Base-by-base conservation (phyloP, 2,888 invertebrate species). In the Polyommatus iphigenia region DNA sequence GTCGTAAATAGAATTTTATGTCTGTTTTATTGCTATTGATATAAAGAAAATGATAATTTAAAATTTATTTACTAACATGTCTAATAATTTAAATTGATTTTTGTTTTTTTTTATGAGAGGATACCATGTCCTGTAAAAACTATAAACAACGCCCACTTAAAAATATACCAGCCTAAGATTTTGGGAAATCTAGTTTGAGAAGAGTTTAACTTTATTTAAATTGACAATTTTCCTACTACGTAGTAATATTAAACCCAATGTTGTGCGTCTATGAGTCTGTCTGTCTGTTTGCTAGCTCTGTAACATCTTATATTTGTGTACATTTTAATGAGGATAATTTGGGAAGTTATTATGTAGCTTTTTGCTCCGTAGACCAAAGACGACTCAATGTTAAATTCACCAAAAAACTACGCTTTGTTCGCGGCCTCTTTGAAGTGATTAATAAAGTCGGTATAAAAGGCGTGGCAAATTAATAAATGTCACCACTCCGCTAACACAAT, bases 391-490 rank as follows among this genome's bases (percentile, higher is more conserved):
- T 75, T 29, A 4, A 75, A 75, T 54, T 75, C 54, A 75, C 24
- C 13, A 75, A 75, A 75, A 75, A 54, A 54, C 24, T 50, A 15
- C 13, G 24, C 50, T 75, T 54, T 54, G 50, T 73, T 46, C 50
- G 75, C 75, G 75, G 75, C 29, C 29, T 75, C 50, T 54, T 75
- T 29, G 54, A 50, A 32, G 46, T 29, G 46, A 46, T 20, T 13
- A 13, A 54, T 75, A 75, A 54, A 50, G 29, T 13, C 71, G 10
- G 36, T 20, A 73, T 59, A 13, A 67, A 46, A 54, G 32, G 41
- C 78, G 20, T 18, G 32, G 18, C 81, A 13, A 73, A 62, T 76
- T 50, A 71, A 76, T 71, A 73, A 46, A 62, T 67, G 67, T 32
- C 67, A 67, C 67, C 67, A 67, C 24, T 24, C 13, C 6, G 18